Base-by-base conservation (phyloP, 1,140 invertebrate genomes). In the Andrena cerasifolii region DNA sequence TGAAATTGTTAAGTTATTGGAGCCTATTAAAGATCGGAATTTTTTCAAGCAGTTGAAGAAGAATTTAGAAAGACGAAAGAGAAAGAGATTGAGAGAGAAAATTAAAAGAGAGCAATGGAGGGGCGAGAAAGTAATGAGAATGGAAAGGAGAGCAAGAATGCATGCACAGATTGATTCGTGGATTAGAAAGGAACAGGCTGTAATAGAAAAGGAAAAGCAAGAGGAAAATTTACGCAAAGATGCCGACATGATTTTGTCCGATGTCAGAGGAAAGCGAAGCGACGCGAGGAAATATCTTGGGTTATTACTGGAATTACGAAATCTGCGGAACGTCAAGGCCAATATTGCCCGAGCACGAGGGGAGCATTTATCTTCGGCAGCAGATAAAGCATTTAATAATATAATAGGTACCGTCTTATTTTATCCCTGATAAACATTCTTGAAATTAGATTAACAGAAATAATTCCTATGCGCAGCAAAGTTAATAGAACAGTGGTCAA, bases 171-270 rank as follows among this genome's bases (percentile, higher is more conserved):
- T 92, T 93, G 83, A 96, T 95, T 86, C 93, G 93, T 93, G 93
- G 94, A 86, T 96, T 93, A 93, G 90, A 94, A 77, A 93, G 89
- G 86, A 94, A 92, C 83, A 95, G 83, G 94, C 95, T 87, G 91
- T 94, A 63, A 94, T 95, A 43, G 92, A 95, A 67, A 94, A 92
- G 79, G 93, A 93, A 58, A 95, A 95, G 90, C 87, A 96, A 93
- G 94, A 95, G 86, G 94, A 95, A 88, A 93, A 94, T 85, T 92
- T 95, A 58, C 94, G 95, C 81, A 92, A 93, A 82, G 93, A 96
- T 88, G 95, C 95, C 0, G 96, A 97, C 88, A 91, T 93, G 75
- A 93, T 96, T 16, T 88, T 97, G 1, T 93, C 94, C 53, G 95
- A 96, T 84, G 95, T 96, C 0, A 90, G 94, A 31, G 93, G 93